A percentile compares a stretch with the other conserved stretches of the same genome.
These are phyloP conservation scores for Machimus rusticus DNA, from an alignment of 2,888 invertebrate genomes.

Conservation along the genomic window DNA sequence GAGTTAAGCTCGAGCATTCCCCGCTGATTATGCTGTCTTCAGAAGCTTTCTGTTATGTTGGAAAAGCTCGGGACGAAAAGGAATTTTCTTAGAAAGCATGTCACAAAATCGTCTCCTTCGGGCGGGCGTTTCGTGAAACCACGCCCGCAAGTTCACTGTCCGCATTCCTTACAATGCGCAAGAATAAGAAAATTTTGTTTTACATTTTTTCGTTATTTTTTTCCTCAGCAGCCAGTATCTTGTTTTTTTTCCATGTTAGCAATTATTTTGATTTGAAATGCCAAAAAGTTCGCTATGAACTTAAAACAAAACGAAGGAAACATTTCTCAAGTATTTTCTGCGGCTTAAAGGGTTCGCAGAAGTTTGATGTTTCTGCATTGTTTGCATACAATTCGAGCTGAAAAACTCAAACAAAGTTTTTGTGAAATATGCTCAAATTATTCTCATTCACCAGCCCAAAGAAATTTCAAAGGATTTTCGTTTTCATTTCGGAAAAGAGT, in stretches of 20 bases:
- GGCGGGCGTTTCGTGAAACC: conserved; percentile 14
- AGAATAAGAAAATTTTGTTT: conserved; percentile 29
- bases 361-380: conserved; percentile 28
- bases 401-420: conserved; percentile 20
- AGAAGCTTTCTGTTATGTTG: not conserved
- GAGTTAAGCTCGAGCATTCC: not conserved
- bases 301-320: conserved; percentile 20
- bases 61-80: not conserved
- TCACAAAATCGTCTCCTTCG: conserved; percentile 16
- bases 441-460: not conserved
- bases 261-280: conserved; percentile 26
- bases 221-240: not conserved
- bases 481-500: not conserved
- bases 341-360: not conserved
- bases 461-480: not conserved
- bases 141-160: conserved; percentile 2
- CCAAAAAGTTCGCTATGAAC: not conserved
- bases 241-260: conserved; percentile 16
- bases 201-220: not conserved
- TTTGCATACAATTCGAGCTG: conserved; percentile 11
- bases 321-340: conserved; percentile 31
- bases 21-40: not conserved
- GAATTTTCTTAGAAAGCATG: not conserved
- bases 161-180: conserved; percentile 13
- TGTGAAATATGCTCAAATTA: not conserved